Percentiles rank a stretch among this genome's conserved stretches.
These are phyloP conservation scores for Drosophila nasuta DNA, from an alignment of 1,140 invertebrate species.

Conservation along the genomic window DNA sequence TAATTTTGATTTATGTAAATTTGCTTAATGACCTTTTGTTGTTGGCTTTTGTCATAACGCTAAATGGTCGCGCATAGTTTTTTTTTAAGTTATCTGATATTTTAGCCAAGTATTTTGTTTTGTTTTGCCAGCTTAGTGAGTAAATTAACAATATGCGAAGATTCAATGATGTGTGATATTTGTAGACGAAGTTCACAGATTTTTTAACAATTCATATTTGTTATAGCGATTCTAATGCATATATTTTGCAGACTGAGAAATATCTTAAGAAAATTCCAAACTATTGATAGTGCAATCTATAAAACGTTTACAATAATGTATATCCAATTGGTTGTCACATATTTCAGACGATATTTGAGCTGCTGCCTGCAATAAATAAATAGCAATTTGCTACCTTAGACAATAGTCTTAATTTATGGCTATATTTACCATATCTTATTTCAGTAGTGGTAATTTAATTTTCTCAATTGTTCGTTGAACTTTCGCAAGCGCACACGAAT, in stretches of 20 bases:
- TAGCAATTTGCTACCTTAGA: not conserved
- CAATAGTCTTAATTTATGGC: not conserved
- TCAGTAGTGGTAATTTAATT: slow-evolving; percentile 2
- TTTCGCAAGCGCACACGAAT: slow-evolving; percentile 28
- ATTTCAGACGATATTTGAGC: not conserved
- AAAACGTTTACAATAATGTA: not conserved
- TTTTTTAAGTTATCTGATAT: slow-evolving; percentile 43
- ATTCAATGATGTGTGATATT: slow-evolving; percentile 17
- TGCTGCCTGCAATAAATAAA: not conserved
- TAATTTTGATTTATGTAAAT: slow-evolving; percentile 75
- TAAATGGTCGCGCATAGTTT: slow-evolving; percentile 69
- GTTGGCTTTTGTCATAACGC: slow-evolving; percentile 64
- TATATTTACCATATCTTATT: slow-evolving; percentile 7
- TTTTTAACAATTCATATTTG: not conserved
- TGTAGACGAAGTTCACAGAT: not conserved
- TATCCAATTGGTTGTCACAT: not conserved
- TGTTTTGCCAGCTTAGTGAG: slow-evolving; percentile 4
- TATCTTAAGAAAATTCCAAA: not conserved
- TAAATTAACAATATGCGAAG: slow-evolving; percentile 23
- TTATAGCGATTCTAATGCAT: too few species aligned
- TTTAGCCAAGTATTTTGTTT: slow-evolving; percentile 25
- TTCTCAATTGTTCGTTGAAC: slow-evolving; percentile 38
- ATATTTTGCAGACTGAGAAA: not conserved
- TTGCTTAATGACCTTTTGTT: slow-evolving; percentile 79
- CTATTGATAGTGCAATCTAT: too few species aligned